Base-by-base conservation (phyloP, 2,888 invertebrate genomes). In the Leptopilina myrica region DNA sequence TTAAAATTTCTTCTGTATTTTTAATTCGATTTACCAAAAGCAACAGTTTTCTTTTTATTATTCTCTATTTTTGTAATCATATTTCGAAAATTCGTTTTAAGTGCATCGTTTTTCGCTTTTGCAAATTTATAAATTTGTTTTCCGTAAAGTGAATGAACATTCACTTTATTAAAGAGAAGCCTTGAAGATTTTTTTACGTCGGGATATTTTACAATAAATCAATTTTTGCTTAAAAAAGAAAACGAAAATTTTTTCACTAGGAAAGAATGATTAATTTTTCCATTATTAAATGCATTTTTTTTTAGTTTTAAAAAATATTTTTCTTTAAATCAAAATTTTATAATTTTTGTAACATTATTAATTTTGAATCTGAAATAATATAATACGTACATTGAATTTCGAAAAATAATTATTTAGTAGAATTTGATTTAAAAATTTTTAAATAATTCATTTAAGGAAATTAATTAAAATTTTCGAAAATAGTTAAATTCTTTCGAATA, bases 71-170 rank as follows among this genome's bases (percentile, higher is more conserved):
- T 46, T n/a, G 5, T 67, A 67, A 49, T 67, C 67, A 40, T 20
- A 46, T 67, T 67, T 46, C 46, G 9, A 12, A 67, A 49, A 67
- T 20, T 67, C 46, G 12, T 12, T 67, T 67, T 67, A 46, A 20
- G 12, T 43, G 43, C 20, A 43, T 8, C 2, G 15, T 8, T 49
- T 15, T 15, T 5, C 11, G 15, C 20, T n/a, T 15, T 67, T 43
- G 33, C 20, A 67, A 46, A 8, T 43, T 40, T 49, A 46, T 67
- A 49, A 67, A 67, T 66, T 66, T 66, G 67, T 67, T 67, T 15
- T 20, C 20, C 15, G 11, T 6, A 46, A 67, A 67, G 40, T 67
- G 20, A 49, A 67, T 12, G 20, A 67, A 67, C 46, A 46, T 8
- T 43, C 46, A 49, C 5, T 67, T 67, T 20, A 67, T 33, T 33